Conservation (phyloP, 2,113 vertebrate species). For the Bujurquina vittata region DNA sequence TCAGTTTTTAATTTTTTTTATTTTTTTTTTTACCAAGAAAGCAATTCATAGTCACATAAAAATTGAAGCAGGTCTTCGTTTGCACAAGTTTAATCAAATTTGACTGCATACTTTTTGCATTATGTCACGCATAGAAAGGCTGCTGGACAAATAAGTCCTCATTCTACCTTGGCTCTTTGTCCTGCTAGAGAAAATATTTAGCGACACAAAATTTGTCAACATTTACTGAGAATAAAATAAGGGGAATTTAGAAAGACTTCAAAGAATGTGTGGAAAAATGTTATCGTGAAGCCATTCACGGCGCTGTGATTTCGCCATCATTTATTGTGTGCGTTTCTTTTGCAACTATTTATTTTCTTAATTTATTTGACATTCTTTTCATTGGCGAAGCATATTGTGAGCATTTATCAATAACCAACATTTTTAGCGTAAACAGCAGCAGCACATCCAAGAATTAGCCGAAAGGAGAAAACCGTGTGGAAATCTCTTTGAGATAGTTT, state of each 20-base stretch:
- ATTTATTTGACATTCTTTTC: background rate
- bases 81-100: background rate
- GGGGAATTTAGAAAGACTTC: background rate
- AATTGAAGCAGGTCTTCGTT: background rate
- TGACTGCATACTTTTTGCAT: background rate
- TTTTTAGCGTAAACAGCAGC: background rate
- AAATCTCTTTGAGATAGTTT: background rate
- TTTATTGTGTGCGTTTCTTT: background rate
- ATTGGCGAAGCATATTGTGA: background rate
- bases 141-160: background rate
- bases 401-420: background rate
- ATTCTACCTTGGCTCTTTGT: background rate
- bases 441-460: background rate
- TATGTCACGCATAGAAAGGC: background rate
- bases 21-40: background rate
- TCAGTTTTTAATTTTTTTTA: no score
- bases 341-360: background rate
- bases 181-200: background rate
- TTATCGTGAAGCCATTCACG: background rate
- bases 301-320: background rate
- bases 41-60: background rate
- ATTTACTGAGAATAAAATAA: background rate
- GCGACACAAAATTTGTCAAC: background rate
- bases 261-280: background rate
- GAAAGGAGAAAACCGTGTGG: background rate